Conservation (phyloP, 2,797 vertebrate species). For the Paedocypris micromegethes region DNA sequence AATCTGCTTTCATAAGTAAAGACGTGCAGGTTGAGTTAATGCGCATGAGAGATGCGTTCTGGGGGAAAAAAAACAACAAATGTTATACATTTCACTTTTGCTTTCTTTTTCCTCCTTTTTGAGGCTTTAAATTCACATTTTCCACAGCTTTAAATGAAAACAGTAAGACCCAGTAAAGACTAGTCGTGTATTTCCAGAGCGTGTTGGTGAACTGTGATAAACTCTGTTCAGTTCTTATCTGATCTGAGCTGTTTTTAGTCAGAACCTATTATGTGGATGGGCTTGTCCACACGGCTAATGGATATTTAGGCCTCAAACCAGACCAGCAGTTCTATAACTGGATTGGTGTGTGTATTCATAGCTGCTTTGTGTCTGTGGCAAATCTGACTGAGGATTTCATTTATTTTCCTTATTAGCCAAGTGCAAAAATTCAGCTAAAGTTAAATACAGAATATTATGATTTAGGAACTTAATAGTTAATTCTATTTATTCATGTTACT, state of each 20-base stretch:
- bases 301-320: constrained; percentile 15
- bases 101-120: too few relatives aligned
- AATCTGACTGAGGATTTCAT: constrained; percentile 24
- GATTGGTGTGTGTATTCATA: constrained; percentile 15
- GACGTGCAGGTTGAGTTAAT: constrained; percentile 18
- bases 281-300: constrained; percentile 14
- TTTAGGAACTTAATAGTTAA: too few relatives aligned
- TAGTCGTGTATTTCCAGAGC: too few relatives aligned
- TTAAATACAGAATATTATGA: too few relatives aligned
- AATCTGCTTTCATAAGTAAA: constrained; percentile 25
- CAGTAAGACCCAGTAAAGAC: too few relatives aligned
- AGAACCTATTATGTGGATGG: constrained; percentile 1
- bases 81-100: too few relatives aligned
- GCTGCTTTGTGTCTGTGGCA: constrained; percentile 39
- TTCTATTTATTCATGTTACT: too few relatives aligned
- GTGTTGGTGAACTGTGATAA: background rate
- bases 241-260: constrained; percentile 21
- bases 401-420: too few relatives aligned
- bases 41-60: constrained; percentile 5
- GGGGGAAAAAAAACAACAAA: background rate
- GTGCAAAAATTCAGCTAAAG: too few relatives aligned
- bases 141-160: too few relatives aligned
- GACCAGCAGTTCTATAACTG: constrained; percentile 21
- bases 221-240: constrained; percentile 8
- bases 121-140: too few relatives aligned